Conservation (phyloP, 2,797 vertebrate species). For the Leptodactylus fallax region DNA sequence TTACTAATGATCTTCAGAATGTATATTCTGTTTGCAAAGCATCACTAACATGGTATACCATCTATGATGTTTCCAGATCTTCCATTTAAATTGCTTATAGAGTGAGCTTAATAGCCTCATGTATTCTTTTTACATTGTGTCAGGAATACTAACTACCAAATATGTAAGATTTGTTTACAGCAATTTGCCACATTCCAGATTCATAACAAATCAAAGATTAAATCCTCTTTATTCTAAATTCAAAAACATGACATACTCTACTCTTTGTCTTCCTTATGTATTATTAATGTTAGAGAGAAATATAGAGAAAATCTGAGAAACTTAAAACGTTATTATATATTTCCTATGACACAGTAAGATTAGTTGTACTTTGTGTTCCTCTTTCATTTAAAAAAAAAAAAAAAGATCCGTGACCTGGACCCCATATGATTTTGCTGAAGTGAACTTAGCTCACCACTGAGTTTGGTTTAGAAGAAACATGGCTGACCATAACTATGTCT, state of each 20-base stretch:
- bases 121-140: not conserved
- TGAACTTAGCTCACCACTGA: too few relatives aligned
- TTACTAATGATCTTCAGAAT: not conserved
- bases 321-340: not conserved
- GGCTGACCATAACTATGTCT: too few relatives aligned
- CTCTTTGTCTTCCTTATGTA: not conserved
- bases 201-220: not conserved
- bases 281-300: not conserved
- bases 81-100: not conserved
- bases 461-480: too few relatives aligned
- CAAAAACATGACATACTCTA: not conserved
- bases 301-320: not conserved
- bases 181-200: not conserved
- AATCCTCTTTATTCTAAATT: not conserved
- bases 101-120: not conserved
- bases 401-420: too few relatives aligned
- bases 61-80: not conserved
- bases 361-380: not conserved
- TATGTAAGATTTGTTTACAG: not conserved
- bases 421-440: too few relatives aligned
- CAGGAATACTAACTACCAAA: not conserved
- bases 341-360: not conserved
- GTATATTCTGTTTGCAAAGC: not conserved
- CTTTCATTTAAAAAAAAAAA: too few relatives aligned
- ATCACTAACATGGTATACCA: not conserved